Percentiles rank a stretch among this genome's conserved stretches.
phyloP scores from a whole-genome alignment of 2,797 vertebrate species.

The Platyrinchus mystaceus region DNA sequence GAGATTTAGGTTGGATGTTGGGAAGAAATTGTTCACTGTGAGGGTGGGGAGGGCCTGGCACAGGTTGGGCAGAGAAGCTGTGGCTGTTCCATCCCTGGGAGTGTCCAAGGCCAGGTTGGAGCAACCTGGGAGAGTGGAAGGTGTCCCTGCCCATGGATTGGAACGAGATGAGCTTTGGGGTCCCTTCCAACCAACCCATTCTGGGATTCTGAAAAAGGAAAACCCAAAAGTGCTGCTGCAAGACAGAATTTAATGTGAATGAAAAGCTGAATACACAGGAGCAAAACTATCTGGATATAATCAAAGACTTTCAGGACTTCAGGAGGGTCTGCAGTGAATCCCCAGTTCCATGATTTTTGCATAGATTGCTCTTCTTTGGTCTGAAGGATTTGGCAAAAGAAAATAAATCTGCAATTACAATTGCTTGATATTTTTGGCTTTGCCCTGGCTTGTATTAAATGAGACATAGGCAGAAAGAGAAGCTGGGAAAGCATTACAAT shows the following conservation, averaged over 20 bases:
- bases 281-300: not conserved
- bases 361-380: not conserved
- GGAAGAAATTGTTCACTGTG: not conserved
- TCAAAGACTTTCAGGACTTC: not conserved
- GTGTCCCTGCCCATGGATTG: not conserved
- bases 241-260: conserved; percentile 42
- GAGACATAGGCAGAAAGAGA: not conserved
- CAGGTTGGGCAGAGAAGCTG: not conserved
- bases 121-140: rapidly evolving
- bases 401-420: not conserved
- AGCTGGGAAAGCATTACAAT: not conserved
- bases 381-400: not conserved
- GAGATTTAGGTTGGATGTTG: not conserved
- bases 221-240: not conserved
- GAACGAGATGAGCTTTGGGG: not conserved
- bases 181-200: not conserved
- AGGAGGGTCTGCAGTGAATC: not conserved
- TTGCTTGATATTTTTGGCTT: not conserved
- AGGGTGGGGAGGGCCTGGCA: not conserved
- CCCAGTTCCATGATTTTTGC: not conserved
- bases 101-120: not conserved
- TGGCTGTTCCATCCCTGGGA: not conserved
- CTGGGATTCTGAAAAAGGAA: not conserved
- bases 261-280: not conserved
- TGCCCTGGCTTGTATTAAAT: not conserved